A percentile compares a stretch with the other conserved stretches of the same genome.
phyloP scores from a whole-genome alignment of 1,140 invertebrate species.

The Zaprionus tsacasi region DNA sequence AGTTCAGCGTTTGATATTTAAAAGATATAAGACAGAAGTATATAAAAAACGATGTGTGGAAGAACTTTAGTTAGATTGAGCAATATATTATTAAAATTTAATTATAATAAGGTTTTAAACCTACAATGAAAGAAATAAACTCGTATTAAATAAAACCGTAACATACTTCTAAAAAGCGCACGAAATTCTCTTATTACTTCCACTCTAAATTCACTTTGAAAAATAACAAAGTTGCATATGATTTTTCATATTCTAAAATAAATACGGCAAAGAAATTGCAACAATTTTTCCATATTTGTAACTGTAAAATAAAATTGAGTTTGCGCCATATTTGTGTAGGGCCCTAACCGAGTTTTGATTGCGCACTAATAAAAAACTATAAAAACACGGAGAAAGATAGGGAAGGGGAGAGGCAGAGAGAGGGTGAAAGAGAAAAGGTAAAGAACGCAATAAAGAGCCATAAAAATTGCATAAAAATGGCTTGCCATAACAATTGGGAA shows the following conservation, averaged over 20 bases:
- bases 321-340: background rate
- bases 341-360: background rate
- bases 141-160: background rate
- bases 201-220: background rate
- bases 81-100: too few species aligned
- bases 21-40: too few species aligned
- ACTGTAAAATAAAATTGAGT: conserved; percentile 1
- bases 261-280: background rate
- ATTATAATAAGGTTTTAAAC: too few species aligned
- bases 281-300: background rate
- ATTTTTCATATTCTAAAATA: background rate
- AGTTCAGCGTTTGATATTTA: too few species aligned
- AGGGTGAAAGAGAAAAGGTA: conserved; percentile 1
- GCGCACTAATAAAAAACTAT: conserved; percentile 3
- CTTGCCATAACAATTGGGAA: background rate
- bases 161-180: background rate
- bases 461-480: conserved; percentile 6
- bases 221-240: background rate
- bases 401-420: background rate
- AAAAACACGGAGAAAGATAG: background rate
- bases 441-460: background rate
- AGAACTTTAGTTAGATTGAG: too few species aligned
- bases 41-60: too few species aligned
- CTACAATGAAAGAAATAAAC: too few species aligned
- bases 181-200: background rate